phyloP scores from a whole-genome alignment of 2,888 invertebrate genomes.

The Pheosia gnoma region DNA sequence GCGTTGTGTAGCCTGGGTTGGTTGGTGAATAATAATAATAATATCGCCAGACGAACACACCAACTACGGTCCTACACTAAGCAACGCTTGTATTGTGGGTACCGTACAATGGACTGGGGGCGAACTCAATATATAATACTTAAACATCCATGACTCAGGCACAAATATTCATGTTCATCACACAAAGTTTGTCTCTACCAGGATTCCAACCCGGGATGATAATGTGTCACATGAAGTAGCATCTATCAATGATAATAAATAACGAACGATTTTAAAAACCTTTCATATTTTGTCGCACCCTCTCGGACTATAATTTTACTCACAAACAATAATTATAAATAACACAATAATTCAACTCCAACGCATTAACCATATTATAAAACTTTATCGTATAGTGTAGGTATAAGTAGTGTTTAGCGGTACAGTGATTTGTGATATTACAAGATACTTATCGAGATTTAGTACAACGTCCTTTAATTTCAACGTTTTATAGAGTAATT shows the following conservation, averaged over 20 bases:
- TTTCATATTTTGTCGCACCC: neutral
- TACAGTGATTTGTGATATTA: slow-evolving; percentile 83
- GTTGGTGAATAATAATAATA: too few relatives aligned
- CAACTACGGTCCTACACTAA: too few relatives aligned
- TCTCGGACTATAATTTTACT: neutral
- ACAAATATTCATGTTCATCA: too few relatives aligned
- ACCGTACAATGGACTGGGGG: too few relatives aligned
- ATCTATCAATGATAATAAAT: too few relatives aligned
- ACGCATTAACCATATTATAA: slow-evolving; percentile 58
- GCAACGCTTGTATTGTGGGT: too few relatives aligned
- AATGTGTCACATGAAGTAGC: too few relatives aligned
- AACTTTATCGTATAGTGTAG: slow-evolving; percentile 58
- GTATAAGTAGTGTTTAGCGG: slow-evolving; percentile 67
- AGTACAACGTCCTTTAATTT: slow-evolving; percentile 79
- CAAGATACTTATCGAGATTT: slow-evolving; percentile 76
- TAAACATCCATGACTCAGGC: too few relatives aligned
- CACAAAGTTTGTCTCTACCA: too few relatives aligned
- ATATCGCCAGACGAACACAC: too few relatives aligned
- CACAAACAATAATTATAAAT: slow-evolving; percentile 34
- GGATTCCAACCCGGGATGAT: too few relatives aligned
- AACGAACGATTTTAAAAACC: neutral
- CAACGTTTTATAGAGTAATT: slow-evolving; percentile 70
- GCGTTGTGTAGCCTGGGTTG: neutral
- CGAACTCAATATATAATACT: too few relatives aligned
- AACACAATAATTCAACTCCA: slow-evolving; percentile 56